These are phyloP conservation scores for Holocentrus rufus DNA, from an alignment of 2,797 vertebrate species.

Conservation along the genomic window DNA sequence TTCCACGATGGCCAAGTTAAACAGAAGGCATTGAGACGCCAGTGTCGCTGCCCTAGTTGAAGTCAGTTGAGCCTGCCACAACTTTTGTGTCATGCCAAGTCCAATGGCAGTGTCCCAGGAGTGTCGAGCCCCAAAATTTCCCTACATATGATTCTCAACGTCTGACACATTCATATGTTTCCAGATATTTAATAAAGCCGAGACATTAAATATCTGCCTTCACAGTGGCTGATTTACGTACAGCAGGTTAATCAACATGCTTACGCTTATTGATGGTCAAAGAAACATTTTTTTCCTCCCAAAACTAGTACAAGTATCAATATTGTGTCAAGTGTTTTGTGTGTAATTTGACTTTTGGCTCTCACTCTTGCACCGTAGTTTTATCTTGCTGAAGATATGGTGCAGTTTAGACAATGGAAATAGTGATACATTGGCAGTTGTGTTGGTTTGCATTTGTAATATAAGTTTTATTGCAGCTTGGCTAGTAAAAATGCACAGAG, in stretches of 20 bases:
- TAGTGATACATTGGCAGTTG: not conserved
- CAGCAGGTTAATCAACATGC: constrained; percentile 1
- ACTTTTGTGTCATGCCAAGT: constrained; percentile 30
- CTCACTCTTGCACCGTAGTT: not conserved
- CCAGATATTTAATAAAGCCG: constrained; percentile 25
- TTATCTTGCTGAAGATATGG: constrained; percentile 31
- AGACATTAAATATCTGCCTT: constrained; percentile 10
- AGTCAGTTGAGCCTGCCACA: constrained; percentile 38
- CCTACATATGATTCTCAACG: constrained; percentile 47
- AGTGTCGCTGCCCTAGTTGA: constrained; percentile 41
- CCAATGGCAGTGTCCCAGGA: constrained; percentile 42
- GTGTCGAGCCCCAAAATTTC: constrained; percentile 26
- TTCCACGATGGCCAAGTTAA: constrained; percentile 49
- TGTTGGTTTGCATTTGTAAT: not conserved
- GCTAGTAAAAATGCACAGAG: constrained; percentile 5
- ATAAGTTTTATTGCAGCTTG: not conserved
- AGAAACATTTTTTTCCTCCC: not conserved
- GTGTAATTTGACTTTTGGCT: constrained; percentile 7
- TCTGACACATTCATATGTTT: constrained; percentile 33
- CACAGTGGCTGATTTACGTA: not conserved
- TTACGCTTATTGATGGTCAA: too few relatives aligned
- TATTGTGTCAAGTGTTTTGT: not conserved
- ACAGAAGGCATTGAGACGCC: constrained; percentile 46
- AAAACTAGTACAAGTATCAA: not conserved
- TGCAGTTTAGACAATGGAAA: constrained; percentile 29